Evolutionary conservation across 2,888 invertebrate species (phyloP), one percentile per base, ranked within the genome.

Genomic region (Lamellibrachia satsuma): DNA sequence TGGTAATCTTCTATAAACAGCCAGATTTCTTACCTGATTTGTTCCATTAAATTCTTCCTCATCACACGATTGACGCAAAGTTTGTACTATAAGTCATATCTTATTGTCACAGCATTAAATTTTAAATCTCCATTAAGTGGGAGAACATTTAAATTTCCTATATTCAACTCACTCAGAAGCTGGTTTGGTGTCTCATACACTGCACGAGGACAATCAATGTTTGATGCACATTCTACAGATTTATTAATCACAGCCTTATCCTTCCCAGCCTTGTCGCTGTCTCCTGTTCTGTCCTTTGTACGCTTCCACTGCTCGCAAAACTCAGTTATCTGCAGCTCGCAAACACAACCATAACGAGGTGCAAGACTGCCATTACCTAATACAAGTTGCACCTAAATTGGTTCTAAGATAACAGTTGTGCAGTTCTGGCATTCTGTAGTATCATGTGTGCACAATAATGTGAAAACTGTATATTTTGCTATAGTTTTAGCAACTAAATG

Each of bases 231-330:
- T n/a, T 75, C 22, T 75, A 75, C 75, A 75, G 22, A 55, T 55
- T 75, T 39, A 39, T 39, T 39, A 15, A 75, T 15, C 2, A 60
- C 8, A 75, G 75, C 6, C 75, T 15, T 15, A 39, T 2, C 75
- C 22, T 2, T 15, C 22, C 75, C 22, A 22, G 1, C 75, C n/a
- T 22, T 75, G 22, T 75, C n/a, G 11, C 75, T n/a, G 75, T 75
- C n/a, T 75, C 22, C 75, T 75, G 15, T 75, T 75, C 75, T 75
- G 22, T 22, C 75, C 75, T 75, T 75, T 15, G 75, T 75, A 75
- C 22, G 75, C 75, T 75, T 75, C 75, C 75, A 75, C 75, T 75
- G 75, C 75, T n/a, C 75, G n/a, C 75, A 75, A 75, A 75, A 15
- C 75, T 22, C 75, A 15, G 22, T 75, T 75, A 75, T 75, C 75